Base-by-base conservation (phyloP, 2,888 invertebrate genomes). In the Leptopterna dolabrata region DNA sequence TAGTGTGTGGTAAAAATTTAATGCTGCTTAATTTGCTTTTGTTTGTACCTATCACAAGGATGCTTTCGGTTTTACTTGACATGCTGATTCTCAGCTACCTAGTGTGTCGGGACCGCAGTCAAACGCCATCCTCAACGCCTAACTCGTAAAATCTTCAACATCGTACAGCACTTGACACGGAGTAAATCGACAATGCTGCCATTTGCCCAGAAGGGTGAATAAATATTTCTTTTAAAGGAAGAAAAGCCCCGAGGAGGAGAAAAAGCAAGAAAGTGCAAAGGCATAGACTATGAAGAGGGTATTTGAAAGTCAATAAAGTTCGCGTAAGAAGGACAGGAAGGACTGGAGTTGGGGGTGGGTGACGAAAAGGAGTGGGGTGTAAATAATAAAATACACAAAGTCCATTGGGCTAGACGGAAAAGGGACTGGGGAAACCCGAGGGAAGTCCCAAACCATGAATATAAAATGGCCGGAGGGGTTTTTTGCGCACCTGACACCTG, bases 321-420 rank as follows among this genome's bases (percentile, higher is more conserved):
- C 55, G 30, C 30, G 51, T 19, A 30, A 55, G 43, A 30, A 81
- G 81, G 81, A 81, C 29, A 55, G 81, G 81, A 81, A 81, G 55
- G 29, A 55, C 55, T 55, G 81, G 55, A 81, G 55, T 30, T 55
- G 81, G 55, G 16, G 55, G n/a, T 30, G 0, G 29, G 51, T n/a
- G 51, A 29, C 30, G 36, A 41, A 1, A 30, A 36, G 81, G 30
- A 29, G 36, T 14, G 81, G 85, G 85, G 51, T 45, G 85, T 85
- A 85, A 85, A 85, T 85, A 85, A 85, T 85, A 85, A 85, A 85
- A 85, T 85, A 85, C 85, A 85, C 85, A 85, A 85, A 85, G 85
- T 85, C 85, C 85, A 85, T 73, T 47, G 85, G 73, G 76, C 83
- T 27, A 16, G 81, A 14, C 19, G 41, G 45, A 19, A 16, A 63